phyloP scores from a whole-genome alignment of 2,113 vertebrate species.

The Xiphorhynchus elegans region DNA sequence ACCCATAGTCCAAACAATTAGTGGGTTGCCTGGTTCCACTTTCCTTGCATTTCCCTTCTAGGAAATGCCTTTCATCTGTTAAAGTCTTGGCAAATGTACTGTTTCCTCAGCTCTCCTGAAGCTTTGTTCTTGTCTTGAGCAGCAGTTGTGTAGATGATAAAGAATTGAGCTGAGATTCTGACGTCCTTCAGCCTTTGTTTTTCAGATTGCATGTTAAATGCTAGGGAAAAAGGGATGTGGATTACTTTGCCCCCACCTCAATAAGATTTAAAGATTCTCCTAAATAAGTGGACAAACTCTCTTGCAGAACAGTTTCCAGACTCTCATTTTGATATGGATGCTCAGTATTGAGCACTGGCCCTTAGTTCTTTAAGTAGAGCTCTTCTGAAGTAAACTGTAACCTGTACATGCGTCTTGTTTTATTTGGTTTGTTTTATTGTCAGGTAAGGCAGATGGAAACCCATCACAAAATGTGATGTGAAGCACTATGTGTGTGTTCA shows the following conservation, averaged over 20 bases:
- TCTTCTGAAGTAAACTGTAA: not conserved
- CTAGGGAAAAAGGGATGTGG: not conserved
- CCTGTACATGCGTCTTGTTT: not conserved
- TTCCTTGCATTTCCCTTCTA: slow-evolving; percentile 3
- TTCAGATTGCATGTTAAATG: not conserved
- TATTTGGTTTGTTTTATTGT: not conserved
- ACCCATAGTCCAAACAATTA: not conserved
- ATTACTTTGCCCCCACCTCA: not conserved
- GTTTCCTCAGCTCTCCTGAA: not conserved
- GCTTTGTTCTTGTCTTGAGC: not conserved
- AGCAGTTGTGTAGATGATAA: not conserved
- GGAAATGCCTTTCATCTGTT: not conserved
- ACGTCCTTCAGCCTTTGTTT: not conserved
- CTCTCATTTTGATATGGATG: not conserved
- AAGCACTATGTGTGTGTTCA: not conserved
- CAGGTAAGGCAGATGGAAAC: not conserved
- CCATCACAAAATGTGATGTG: not conserved
- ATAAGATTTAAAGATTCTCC: not conserved
- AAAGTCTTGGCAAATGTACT: not conserved
- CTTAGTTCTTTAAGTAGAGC: not conserved
- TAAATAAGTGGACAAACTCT: not conserved
- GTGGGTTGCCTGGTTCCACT: not conserved
- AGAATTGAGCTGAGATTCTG: not conserved
- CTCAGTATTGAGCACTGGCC: not conserved
- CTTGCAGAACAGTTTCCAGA: not conserved